Conservation (phyloP, 2,113 vertebrate species). For the Planiliza haematocheilus region DNA sequence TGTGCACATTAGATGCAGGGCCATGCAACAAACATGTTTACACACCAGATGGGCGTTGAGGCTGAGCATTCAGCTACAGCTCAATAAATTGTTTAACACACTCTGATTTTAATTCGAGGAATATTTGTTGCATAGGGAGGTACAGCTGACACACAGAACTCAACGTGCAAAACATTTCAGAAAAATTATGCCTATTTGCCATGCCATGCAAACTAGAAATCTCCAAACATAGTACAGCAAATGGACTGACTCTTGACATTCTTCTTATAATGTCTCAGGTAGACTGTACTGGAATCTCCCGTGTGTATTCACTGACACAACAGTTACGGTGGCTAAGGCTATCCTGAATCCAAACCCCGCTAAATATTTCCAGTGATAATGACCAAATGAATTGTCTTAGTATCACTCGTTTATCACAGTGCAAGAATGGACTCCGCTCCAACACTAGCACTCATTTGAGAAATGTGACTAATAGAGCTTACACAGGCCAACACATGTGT, state of each 20-base stretch:
- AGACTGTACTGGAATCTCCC: too few relatives aligned
- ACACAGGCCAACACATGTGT: slow-evolving; percentile 1
- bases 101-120: not conserved
- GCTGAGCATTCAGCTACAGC: not conserved
- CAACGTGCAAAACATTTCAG: slow-evolving; percentile 5
- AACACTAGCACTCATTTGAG: too few relatives aligned
- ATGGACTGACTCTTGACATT: not conserved
- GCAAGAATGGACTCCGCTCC: too few relatives aligned
- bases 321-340: too few relatives aligned
- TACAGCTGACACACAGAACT: slow-evolving; percentile 4
- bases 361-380: not conserved
- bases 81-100: not conserved
- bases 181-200: slow-evolving; percentile 23
- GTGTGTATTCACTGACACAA: too few relatives aligned
- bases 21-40: not conserved
- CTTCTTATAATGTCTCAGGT: too few relatives aligned
- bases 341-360: too few relatives aligned
- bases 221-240: not conserved
- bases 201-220: not conserved
- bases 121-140: not conserved
- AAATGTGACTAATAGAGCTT: not conserved
- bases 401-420: too few relatives aligned
- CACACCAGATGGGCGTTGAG: not conserved
- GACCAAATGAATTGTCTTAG: too few relatives aligned
- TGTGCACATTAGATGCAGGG: too few relatives aligned